A percentile compares a stretch with the other conserved stretches of the same genome.
These are phyloP conservation scores for Drosophila mojavensis DNA, from an alignment of 1,140 invertebrate genomes.

Conservation along the genomic window DNA sequence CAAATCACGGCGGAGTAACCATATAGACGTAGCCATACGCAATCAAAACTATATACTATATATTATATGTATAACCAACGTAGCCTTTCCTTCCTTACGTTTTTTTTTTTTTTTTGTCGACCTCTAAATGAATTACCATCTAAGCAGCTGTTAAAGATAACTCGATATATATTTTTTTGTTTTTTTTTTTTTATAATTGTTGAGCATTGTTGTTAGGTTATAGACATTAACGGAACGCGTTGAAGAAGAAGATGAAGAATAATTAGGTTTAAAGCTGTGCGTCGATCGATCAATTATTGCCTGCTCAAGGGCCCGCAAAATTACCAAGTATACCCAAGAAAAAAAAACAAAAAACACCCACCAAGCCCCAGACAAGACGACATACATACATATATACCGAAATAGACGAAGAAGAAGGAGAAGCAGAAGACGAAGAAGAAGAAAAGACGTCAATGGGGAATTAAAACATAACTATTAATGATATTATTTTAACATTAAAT, in stretches of 20 bases:
- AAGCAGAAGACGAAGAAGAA: constrained; percentile 27
- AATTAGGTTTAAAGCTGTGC: constrained; percentile 4
- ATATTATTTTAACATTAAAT: constrained; percentile 72
- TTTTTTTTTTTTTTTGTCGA: constrained; percentile 9
- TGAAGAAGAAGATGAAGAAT: background rate
- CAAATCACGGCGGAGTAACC: constrained; percentile 13
- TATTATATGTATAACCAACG: constrained; percentile 47
- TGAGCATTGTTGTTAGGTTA: constrained; percentile 45
- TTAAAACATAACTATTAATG: constrained; percentile 61
- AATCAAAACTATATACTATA: constrained; percentile 22
- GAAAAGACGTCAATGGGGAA: background rate
- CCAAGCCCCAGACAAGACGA: constrained; percentile 24
- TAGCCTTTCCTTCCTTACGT: constrained; percentile 29
- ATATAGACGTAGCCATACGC: constrained; percentile 47
- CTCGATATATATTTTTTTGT: constrained; percentile 25
- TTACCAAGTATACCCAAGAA: constrained; percentile 16
- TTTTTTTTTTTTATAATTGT: constrained; percentile 41
- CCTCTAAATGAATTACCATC: constrained; percentile 10
- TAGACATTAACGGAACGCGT: constrained; percentile 20
- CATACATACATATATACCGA: background rate
- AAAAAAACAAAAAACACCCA: constrained; percentile 6
- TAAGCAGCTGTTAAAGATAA: constrained; percentile 34
- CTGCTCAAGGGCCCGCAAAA: background rate
- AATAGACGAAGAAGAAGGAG: background rate
- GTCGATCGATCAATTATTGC: constrained; percentile 9